Conservation (phyloP, 2,888 invertebrate genomes). For the Dendrolimus houi region DNA sequence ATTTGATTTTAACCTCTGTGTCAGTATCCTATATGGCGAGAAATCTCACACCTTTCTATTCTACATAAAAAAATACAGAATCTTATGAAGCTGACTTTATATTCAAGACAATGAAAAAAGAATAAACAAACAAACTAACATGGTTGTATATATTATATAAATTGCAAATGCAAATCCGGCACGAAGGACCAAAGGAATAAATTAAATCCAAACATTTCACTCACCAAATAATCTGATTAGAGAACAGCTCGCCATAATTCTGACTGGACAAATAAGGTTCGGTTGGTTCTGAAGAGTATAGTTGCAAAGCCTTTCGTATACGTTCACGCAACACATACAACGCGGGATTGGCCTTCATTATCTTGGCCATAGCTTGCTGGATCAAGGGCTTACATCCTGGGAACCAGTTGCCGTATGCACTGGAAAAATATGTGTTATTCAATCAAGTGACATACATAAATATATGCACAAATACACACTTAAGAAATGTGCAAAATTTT, state of each 20-base stretch:
- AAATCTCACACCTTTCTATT: too few species aligned
- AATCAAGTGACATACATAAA: too few species aligned
- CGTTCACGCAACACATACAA: constrained; percentile 97
- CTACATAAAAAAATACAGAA: too few species aligned
- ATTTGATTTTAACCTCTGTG: too few species aligned
- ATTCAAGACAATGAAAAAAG: background rate
- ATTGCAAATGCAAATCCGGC: background rate
- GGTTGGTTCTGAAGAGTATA: constrained; percentile 99
- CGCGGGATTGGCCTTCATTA: constrained; percentile 99
- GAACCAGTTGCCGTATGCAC: constrained; percentile 99
- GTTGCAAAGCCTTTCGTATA: constrained; percentile 97
- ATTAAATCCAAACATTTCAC: constrained; percentile 10
- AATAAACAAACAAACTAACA: background rate
- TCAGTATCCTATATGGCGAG: too few species aligned
- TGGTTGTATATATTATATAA: background rate
- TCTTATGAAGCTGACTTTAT: too few species aligned
- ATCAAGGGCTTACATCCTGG: constrained; percentile 99
- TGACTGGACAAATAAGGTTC: constrained; percentile 99
- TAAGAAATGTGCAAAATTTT: too few species aligned
- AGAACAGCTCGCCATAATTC: constrained; percentile 99
- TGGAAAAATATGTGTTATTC: constrained; percentile 27
- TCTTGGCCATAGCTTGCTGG: constrained; percentile 99
- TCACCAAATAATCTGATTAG: constrained; percentile 99
- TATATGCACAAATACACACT: too few species aligned
- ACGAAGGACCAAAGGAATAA: too few species aligned